A percentile compares a stretch with the other conserved stretches of the same genome.
These are phyloP conservation scores for Gallinago media DNA, from an alignment of 2,113 vertebrate genomes.

Conservation along the genomic window DNA sequence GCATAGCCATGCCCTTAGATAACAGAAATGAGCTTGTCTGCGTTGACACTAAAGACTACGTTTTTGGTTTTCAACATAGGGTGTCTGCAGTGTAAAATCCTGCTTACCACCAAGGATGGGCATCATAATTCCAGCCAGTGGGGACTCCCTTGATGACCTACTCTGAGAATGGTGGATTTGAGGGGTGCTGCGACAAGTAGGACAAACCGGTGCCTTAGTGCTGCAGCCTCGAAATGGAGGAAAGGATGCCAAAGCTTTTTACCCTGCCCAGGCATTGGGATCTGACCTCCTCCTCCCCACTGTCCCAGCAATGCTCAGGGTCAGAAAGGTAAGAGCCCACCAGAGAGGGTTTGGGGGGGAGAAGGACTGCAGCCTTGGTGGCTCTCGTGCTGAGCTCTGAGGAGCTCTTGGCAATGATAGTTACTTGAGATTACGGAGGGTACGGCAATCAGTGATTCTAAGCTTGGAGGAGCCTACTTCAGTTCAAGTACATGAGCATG, in stretches of 20 bases:
- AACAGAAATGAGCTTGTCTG: conserved; percentile 71
- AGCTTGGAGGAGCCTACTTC: neutral
- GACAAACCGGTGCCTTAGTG: neutral
- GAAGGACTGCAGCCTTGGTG: rapidly evolving
- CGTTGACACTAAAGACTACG: conserved; percentile 73
- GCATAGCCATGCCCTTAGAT: neutral
- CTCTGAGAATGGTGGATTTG: neutral
- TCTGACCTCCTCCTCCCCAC: neutral
- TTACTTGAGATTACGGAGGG: neutral
- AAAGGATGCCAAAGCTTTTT: neutral
- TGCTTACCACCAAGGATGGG: neutral
- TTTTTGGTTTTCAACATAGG: neutral
- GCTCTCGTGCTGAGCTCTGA: neutral
- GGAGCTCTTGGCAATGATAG: neutral
- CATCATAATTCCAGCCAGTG: neutral
- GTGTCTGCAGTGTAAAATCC: neutral
- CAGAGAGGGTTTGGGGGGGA: neutral
- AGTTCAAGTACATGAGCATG: neutral
- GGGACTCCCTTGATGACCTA: neutral
- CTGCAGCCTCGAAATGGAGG: rapidly evolving
- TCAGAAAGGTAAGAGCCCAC: neutral
- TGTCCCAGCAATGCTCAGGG: neutral
- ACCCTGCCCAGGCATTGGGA: neutral
- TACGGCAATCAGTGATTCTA: neutral
- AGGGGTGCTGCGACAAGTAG: neutral